Conservation (phyloP, 1,140 invertebrate genomes). For the Vollenhovia emeryi region DNA sequence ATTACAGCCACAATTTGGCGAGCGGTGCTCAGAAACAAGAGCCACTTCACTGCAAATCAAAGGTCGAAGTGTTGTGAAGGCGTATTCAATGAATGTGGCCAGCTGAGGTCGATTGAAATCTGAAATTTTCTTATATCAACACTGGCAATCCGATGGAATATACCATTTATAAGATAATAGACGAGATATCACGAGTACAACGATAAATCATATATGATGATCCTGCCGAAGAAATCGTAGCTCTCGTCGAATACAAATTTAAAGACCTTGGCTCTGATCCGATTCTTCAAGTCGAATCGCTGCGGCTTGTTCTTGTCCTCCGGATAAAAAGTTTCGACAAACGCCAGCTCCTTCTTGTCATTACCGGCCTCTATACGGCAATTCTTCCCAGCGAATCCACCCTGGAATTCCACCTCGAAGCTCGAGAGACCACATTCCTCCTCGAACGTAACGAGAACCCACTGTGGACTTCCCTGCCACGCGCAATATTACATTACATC, state of each 20-base stretch:
- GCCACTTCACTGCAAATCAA: too few species aligned
- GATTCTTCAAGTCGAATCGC: constrained; percentile 79
- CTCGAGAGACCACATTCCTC: constrained; percentile 76
- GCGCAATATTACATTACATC: constrained; percentile 41
- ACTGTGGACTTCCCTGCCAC: constrained; percentile 87
- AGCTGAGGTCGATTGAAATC: too few species aligned
- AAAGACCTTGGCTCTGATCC: constrained; percentile 76
- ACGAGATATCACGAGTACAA: constrained; percentile 67
- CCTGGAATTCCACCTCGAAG: constrained; percentile 88
- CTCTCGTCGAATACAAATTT: constrained; percentile 84
- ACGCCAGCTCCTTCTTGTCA: constrained; percentile 71
- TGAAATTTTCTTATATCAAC: too few species aligned
- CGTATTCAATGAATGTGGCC: too few species aligned
- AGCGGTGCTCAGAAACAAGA: too few species aligned
- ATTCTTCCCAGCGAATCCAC: constrained; percentile 88
- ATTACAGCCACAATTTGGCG: too few species aligned
- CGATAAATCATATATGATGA: constrained; percentile 85
- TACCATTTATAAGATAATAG: too few species aligned
- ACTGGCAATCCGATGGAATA: too few species aligned
- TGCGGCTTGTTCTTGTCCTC: constrained; percentile 87
- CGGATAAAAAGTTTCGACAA: constrained; percentile 86
- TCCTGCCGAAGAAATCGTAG: constrained; percentile 86
- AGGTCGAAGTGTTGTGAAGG: too few species aligned
- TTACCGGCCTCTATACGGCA: constrained; percentile 83
- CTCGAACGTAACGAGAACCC: constrained; percentile 86